Evolutionary conservation across 2,888 invertebrate species (phyloP), one percentile per base, ranked within the genome.

Genomic region (Calliphora vomitoria): DNA sequence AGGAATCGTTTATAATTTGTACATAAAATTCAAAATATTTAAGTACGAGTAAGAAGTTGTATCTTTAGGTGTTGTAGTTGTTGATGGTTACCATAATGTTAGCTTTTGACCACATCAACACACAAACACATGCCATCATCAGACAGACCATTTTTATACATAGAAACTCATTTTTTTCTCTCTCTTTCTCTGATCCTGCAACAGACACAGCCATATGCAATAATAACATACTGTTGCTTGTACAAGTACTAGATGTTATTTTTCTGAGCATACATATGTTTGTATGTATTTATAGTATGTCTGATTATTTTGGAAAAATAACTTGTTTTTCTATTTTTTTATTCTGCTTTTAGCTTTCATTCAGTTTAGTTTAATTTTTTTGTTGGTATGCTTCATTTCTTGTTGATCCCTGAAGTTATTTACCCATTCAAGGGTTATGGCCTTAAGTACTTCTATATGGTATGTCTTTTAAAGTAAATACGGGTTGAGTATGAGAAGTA

Each of bases 1-100:
- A 89, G 89, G 75, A 90, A 93, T 91, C 92, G 91, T 92, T 92
- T 92, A 92, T 91, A 89, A 90, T 89, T 90, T 93, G 90, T 89
- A 85, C 75, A 82, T 69, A 78, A 55, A 68, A 82, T 58, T 82
- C 55, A 55, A 80, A 31, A 53, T 1, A 35, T 1, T 11, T 38
- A 60, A 90, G 90, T 90, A 90, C 88, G 90, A 90, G 81, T 75
- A 62, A 71, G 41, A 66, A 62, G 79, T 62, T 81, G 80, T 20
- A 20, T 31, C 8, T 72, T 68, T 60, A 81, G 68, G 78, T 79
- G 84, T 85, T 85, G 78, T 75, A 74, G 87, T 74, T 81, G 78
- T 85, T 75, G 84, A 84, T 86, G 84, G 58, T 85, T 58, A 82
- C 82, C 84, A 85, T 85, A 82, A 86, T 88, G 84, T 88, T 88